Evolutionary conservation across 2,888 invertebrate genomes (phyloP), one percentile per base, ranked within the genome.

Genomic region (Drosophila pseudotalamancana): DNA sequence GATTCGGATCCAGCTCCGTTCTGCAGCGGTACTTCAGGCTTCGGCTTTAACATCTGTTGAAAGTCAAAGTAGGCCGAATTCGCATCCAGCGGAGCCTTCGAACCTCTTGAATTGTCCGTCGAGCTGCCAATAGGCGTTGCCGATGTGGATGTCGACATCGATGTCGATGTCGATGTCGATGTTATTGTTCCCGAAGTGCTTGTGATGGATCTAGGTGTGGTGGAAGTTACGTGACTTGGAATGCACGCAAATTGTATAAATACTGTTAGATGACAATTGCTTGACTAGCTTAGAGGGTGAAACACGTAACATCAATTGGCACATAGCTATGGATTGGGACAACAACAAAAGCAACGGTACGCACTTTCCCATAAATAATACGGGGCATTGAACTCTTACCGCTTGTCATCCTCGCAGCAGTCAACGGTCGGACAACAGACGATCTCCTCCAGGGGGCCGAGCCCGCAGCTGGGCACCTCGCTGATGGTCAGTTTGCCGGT

Each of bases 341-440:
- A 51, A 60, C 8, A 14, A 54, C 57, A 62, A 21, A 64, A 56
- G 45, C 50, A 49, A 35, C 29, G 29, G 6, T 6, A 25, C 12
- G 6, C 14, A 4, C 3, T 9, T 45, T 12, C 9, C 12, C 6
- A 2, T 9, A 4, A n/a, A 39, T 31, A 39, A 39, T 12, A 5
- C 9, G 11, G 0, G 5, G n/a, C n/a, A n/a, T n/a, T n/a, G n/a
- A 6, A 8, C 37, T 48, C 74, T 64, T 60, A 72, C 68, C 59
- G 8, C 21, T 11, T 6, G 25, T 64, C 62, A 12, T 50, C 32
- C 3, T 32, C 40, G 27, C 87, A 83, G 43, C 84, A 81, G 9
- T 68, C 65, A 2, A 5, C 63, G 1, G 32, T 4, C 12, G 89
- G 89, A 63, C 90, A 90, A 57, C 90, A 90, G 6, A 90, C 72